Percentiles rank a stretch among this genome's conserved stretches.
phyloP scores from a whole-genome alignment of 2,797 vertebrate genomes.

The Sciaenops ocellatus region DNA sequence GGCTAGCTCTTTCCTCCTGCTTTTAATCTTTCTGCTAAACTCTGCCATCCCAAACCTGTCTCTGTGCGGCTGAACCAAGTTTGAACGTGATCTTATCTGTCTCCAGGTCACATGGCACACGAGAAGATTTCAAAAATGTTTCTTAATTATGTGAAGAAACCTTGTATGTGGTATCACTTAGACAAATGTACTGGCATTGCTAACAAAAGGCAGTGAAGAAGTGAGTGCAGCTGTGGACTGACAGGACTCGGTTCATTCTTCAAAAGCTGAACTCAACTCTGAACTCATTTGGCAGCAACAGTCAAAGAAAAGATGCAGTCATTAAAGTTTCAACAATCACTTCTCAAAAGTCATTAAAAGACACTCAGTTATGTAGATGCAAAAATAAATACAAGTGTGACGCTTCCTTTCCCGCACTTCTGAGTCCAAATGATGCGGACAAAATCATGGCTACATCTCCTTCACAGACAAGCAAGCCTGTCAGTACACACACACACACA shows the following conservation, averaged over 20 bases:
- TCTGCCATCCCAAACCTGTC: background rate
- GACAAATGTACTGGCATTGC: background rate
- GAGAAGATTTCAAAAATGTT: background rate
- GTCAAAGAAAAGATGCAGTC: conserved; percentile 30
- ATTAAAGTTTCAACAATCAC: conserved; percentile 36
- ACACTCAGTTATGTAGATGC: conserved; percentile 39
- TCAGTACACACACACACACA: conserved; percentile 22
- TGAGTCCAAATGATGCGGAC: conserved; percentile 29
- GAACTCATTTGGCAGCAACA: conserved; percentile 51
- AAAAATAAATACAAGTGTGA: conserved; percentile 48
- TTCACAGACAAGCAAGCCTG: conserved; percentile 26
- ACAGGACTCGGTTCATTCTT: conserved; percentile 8
- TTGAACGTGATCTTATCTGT: background rate
- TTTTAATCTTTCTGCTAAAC: conserved; percentile 4
- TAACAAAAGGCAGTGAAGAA: background rate
- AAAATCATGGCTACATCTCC: conserved; percentile 55
- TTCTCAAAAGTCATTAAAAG: conserved; percentile 42
- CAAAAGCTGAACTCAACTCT: background rate
- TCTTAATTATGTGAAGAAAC: background rate
- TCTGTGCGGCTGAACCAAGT: background rate
- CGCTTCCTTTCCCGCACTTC: background rate
- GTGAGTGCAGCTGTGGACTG: background rate
- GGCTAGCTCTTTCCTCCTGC: background rate
- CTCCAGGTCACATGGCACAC: background rate
- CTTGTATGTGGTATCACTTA: background rate